Evolutionary conservation across 2,797 vertebrate genomes (phyloP), one percentile per base, ranked within the genome.

Genomic region (Mus caroli): DNA sequence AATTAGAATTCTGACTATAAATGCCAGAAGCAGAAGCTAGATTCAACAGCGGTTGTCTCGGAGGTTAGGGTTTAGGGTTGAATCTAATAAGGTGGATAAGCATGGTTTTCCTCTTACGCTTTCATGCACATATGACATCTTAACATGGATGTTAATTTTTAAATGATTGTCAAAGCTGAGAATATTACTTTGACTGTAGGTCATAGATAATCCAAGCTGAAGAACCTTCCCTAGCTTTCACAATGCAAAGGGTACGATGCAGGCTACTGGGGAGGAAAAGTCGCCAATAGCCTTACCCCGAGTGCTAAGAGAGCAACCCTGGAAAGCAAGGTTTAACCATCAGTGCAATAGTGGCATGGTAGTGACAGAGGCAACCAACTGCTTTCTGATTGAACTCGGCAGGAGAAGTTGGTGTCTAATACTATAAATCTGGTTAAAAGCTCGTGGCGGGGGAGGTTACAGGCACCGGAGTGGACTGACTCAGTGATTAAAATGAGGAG

Each of bases 71-170:
- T 87, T 77, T 92, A n/a, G 0, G 15, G 37, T 91, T 91, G 34
- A 82, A 31, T 54, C 5, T 40, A 5, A 89, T 87, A 60, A 28
- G n/a, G 9, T 19, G 78, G 10, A 24, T 54, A 17, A 56, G 78
- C 43, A 13, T 56, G 54, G 19, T 90, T 94, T 90, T 90, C 40
- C 87, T 88, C 91, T 92, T 69, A 92, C 93, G 22, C 9, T 6
- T 90, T 85, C 79, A 85, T 19, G n/a, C 19, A 75, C 34, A 6
- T 37, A 31, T 14, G 26, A 54, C 3, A 58, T 62, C 78, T 94
- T 83, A 37, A 52, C 43, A 76, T 40, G 87, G 92, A 79, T 83
- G 58, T 13, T 92, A 77, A 86, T 71, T 94, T 94, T 88, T 58
- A 75, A 95, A 62, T 79, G 82, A 91, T 78, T 96, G 92, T 80